Conservation (phyloP, 1,140 invertebrate genomes). For the Drosophila setifemur region DNA sequence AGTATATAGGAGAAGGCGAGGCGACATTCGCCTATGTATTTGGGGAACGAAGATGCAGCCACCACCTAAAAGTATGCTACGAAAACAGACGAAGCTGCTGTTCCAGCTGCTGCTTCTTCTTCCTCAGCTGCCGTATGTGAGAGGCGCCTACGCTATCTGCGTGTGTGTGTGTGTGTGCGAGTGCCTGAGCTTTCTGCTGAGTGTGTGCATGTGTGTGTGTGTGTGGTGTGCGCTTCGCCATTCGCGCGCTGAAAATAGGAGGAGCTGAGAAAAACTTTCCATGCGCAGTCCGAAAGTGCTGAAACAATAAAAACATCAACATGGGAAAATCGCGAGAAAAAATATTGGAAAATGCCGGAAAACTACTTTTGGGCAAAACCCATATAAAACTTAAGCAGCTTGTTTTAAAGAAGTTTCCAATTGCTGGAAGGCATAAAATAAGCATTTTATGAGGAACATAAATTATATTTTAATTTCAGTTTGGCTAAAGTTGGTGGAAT, state of each 20-base stretch:
- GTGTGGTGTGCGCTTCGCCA: conserved; percentile 64
- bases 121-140: conserved; percentile 49
- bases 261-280: conserved; percentile 73
- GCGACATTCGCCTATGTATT: conserved; percentile 25
- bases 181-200: conserved; percentile 29
- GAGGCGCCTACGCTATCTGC: conserved; percentile 36
- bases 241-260: conserved; percentile 78
- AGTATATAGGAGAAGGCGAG: conserved; percentile 37
- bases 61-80: conserved; percentile 80
- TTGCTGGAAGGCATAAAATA: neutral
- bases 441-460: neutral
- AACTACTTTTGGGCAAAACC: conserved; percentile 2
- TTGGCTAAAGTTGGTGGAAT: neutral
- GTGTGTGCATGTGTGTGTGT: conserved; percentile 10
- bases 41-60: conserved; percentile 63
- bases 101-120: conserved; percentile 15
- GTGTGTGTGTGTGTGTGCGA: conserved; percentile 25
- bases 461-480: neutral
- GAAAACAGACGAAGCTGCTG: conserved; percentile 71
- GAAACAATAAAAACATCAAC: conserved; percentile 22
- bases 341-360: conserved; percentile 8
- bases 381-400: neutral
- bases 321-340: conserved; percentile 19
- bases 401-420: neutral
- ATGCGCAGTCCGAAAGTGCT: conserved; percentile 66